phyloP scores from a whole-genome alignment of 2,797 vertebrate genomes.

The Lepus oiostolus region DNA sequence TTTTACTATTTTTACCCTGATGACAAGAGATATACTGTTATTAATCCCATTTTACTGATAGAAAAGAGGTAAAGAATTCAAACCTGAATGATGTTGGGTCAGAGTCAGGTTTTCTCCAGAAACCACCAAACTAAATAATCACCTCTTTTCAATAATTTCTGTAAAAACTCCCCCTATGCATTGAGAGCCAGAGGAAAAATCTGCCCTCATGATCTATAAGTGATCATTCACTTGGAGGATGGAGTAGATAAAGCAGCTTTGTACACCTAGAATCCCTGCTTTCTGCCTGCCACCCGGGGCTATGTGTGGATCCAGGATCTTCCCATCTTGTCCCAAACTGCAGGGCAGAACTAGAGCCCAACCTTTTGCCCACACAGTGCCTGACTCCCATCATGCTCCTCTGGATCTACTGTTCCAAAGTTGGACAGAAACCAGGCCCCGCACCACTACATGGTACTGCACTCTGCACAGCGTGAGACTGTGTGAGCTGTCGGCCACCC shows the following conservation, averaged over 20 bases:
- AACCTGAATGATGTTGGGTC: background rate
- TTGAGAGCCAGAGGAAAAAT: background rate
- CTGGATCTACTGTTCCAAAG: background rate
- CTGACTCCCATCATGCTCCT: background rate
- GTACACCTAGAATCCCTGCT: background rate
- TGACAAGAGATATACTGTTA: background rate
- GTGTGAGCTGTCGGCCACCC: background rate
- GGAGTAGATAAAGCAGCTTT: background rate
- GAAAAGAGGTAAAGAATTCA: conserved; percentile 27
- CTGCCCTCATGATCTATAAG: background rate
- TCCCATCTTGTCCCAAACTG: background rate
- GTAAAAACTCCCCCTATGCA: background rate
- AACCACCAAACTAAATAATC: background rate
- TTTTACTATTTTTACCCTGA: background rate
- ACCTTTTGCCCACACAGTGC: accelerated
- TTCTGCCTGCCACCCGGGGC: background rate
- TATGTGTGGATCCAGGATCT: background rate
- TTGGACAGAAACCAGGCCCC: background rate
- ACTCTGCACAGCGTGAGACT: background rate
- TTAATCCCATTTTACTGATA: background rate
- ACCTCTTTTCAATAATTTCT: background rate
- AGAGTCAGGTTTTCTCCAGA: background rate
- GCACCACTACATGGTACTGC: background rate
- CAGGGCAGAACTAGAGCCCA: background rate
- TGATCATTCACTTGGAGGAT: background rate